Base-by-base conservation (phyloP, 1,140 invertebrate species). In the Harpegnathos saltator region DNA sequence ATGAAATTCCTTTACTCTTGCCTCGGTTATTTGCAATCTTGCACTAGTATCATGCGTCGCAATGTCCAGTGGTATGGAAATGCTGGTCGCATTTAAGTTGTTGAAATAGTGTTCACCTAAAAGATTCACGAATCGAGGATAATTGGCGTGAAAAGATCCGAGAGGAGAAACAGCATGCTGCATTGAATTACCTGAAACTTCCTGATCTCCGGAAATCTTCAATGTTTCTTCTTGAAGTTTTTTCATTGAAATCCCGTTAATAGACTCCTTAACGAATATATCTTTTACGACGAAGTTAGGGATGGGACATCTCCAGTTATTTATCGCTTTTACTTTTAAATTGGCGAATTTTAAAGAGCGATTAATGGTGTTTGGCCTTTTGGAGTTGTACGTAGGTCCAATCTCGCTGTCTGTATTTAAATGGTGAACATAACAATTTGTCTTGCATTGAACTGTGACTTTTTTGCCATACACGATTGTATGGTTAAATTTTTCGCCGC, bases 161-260 rank as follows among this genome's bases (percentile, higher is more conserved):
- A 24, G 29, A 9, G 14, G 52, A 66, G 1, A 50, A 63, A 1
- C 15, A 44, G 14, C 15, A 29, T 22, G 22, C 65, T 44, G 71
- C 17, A 29, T 59, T 44, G 78, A 50, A 24, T 85, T 65, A 90
- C 92, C 92, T 29, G 72, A 77, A 44, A 93, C 56, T 54, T 83
- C 14, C 88, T 94, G 92, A 87, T 91, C 59, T 29, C 87, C 91
- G 22, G 52, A 85, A 33, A 85, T 82, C 85, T 85, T 90, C 22
- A 94, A 75, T 22, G 88, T 19, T 84, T 88, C 86, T 3, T 89
- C 59, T 7, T 88, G 29, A n/a, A 93, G 83, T 22, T 85, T 9
- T 4, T 56, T 19, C 38, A 92, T 87, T 9, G 62, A 52, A 14
- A 90, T 74, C 33, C 89, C 90, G 69, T 93, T 92, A 3, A 94